phyloP scores from a whole-genome alignment of 2,797 vertebrate species.

The Acanthopagrus latus region DNA sequence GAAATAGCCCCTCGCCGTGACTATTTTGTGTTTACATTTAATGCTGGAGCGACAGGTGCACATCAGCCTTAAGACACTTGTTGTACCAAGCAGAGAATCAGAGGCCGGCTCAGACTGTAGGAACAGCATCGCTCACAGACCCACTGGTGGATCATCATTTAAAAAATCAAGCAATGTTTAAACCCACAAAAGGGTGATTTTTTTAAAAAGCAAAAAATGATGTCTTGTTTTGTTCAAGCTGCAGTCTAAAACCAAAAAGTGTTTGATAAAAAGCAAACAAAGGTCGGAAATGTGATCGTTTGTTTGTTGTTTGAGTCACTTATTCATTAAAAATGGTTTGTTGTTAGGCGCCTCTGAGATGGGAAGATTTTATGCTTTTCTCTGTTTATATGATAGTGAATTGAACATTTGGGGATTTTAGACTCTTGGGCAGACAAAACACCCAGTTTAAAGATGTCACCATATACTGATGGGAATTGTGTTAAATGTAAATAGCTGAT shows the following conservation, averaged over 20 bases:
- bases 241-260: background rate
- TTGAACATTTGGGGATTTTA: too few relatives aligned
- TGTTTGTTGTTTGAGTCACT: too few relatives aligned
- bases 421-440: too few relatives aligned
- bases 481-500: too few relatives aligned
- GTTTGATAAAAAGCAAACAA: background rate
- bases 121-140: background rate
- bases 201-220: background rate
- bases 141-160: background rate
- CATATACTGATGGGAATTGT: too few relatives aligned
- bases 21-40: slow-evolving; percentile 31
- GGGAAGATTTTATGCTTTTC: too few relatives aligned
- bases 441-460: too few relatives aligned
- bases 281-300: background rate
- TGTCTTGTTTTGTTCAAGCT: too few relatives aligned
- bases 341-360: too few relatives aligned
- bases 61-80: slow-evolving; percentile 15
- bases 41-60: slow-evolving; percentile 56
- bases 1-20: slow-evolving; percentile 23
- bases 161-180: background rate
- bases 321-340: too few relatives aligned
- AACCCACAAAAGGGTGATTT: background rate
- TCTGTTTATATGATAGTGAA: too few relatives aligned
- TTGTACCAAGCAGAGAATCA: background rate
- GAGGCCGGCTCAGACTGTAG: background rate